A percentile compares a stretch with the other conserved stretches of the same genome.
Conservation (phyloP, 1,140 invertebrate species). For the Rhagoletis zephyria region DNA sequence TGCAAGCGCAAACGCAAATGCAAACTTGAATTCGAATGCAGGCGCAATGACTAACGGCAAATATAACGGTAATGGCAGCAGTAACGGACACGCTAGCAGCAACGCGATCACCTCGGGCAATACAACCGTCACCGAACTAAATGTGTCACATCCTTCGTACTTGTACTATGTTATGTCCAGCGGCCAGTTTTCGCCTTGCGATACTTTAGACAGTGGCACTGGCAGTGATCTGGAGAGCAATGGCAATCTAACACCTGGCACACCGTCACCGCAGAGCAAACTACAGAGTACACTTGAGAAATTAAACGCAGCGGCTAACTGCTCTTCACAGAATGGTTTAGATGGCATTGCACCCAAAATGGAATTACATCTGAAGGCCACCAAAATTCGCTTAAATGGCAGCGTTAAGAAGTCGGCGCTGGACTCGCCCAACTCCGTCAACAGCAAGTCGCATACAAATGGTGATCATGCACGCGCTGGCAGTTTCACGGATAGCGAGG, state of each 20-base stretch:
- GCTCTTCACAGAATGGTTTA: slow-evolving; percentile 45
- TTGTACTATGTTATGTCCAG: slow-evolving; percentile 79
- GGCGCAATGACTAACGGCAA: neutral
- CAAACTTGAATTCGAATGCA: slow-evolving; percentile 15
- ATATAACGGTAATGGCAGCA: neutral
- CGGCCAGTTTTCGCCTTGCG: slow-evolving; percentile 84
- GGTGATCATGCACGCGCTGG: slow-evolving; percentile 78
- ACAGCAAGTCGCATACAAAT: slow-evolving; percentile 81
- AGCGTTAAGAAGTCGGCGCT: slow-evolving; percentile 4
- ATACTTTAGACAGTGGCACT: slow-evolving; percentile 86
- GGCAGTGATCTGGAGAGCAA: slow-evolving; percentile 83
- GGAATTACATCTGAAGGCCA: slow-evolving; percentile 72
- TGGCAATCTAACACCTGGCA: slow-evolving; percentile 44
- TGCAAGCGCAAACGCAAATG: too few relatives aligned
- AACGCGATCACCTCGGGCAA: slow-evolving; percentile 58
- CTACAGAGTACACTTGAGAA: neutral
- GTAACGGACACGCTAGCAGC: slow-evolving; percentile 27
- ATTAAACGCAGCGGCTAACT: neutral
- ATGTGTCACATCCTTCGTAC: slow-evolving; percentile 75
- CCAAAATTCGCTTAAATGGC: slow-evolving; percentile 70
- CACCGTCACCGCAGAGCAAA: slow-evolving; percentile 50
- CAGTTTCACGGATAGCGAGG: slow-evolving; percentile 72
- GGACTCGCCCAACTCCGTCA: slow-evolving; percentile 74
- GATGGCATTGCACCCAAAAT: slow-evolving; percentile 74
- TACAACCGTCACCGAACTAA: slow-evolving; percentile 74